Evolutionary conservation across 1,140 invertebrate species (phyloP).

Genomic region (Papilio machaon): DNA sequence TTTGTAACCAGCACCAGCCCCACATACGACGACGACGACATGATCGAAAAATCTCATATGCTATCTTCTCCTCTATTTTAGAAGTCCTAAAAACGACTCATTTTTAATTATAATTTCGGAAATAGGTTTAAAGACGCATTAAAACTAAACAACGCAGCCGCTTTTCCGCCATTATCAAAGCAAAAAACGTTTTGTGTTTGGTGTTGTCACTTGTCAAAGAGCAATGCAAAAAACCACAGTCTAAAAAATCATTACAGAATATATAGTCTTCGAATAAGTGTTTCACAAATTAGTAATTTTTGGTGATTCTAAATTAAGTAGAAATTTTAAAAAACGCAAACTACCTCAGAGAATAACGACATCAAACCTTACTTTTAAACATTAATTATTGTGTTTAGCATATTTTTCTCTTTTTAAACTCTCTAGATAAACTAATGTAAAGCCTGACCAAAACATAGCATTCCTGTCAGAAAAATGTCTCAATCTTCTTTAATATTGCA

Average conservation of each 20-base stretch:
- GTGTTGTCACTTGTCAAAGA: slow-evolving; percentile 28
- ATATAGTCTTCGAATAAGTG: neutral
- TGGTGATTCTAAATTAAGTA: neutral
- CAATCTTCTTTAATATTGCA: too few relatives aligned
- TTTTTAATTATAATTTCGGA: slow-evolving; percentile 50
- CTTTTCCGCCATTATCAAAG: slow-evolving; percentile 35
- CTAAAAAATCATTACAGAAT: neutral
- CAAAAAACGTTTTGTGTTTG: slow-evolving; percentile 13
- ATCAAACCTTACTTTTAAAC: too few relatives aligned
- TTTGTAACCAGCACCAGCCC: slow-evolving; percentile 78
- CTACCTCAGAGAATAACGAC: neutral
- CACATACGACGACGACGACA: slow-evolving; percentile 79
- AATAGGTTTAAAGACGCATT: neutral
- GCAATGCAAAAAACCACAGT: neutral
- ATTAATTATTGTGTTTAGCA: too few relatives aligned
- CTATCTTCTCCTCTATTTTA: slow-evolving; percentile 64
- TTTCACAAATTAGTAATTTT: neutral
- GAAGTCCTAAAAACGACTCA: slow-evolving; percentile 68
- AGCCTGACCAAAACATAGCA: too few relatives aligned
- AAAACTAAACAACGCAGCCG: neutral
- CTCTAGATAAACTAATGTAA: too few relatives aligned
- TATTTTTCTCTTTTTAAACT: too few relatives aligned
- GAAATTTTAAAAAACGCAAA: neutral
- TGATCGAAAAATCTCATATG: slow-evolving; percentile 77
- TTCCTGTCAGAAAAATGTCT: too few relatives aligned